A percentile compares a stretch with the other conserved stretches of the same genome.
These are phyloP conservation scores for Aplochiton taeniatus DNA, from an alignment of 2,797 vertebrate genomes.

Conservation along the genomic window DNA sequence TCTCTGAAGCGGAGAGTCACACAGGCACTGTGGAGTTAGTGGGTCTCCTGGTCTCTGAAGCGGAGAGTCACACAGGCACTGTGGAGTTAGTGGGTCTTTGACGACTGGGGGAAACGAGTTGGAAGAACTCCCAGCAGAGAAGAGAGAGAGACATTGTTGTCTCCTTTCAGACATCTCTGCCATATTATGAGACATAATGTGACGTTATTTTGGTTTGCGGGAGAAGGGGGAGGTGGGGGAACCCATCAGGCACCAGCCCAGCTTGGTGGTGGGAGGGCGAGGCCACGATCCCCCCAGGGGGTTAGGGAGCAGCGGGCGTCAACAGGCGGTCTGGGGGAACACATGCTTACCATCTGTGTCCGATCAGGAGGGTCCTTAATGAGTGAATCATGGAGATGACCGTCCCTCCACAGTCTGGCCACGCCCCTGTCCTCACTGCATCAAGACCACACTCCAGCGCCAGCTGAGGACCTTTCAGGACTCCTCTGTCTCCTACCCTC, in stretches of 20 bases:
- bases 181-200: too few relatives aligned
- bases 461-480: too few relatives aligned
- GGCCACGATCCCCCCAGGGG: neutral
- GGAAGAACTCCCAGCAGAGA: too few relatives aligned
- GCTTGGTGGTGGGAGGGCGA: neutral
- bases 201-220: too few relatives aligned
- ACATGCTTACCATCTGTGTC: conserved; percentile 29
- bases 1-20: conserved; percentile 11
- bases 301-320: conserved; percentile 15
- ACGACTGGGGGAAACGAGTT: neutral
- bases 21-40: conserved; percentile 5
- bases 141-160: too few relatives aligned
- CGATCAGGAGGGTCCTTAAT: conserved; percentile 38
- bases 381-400: conserved; percentile 46
- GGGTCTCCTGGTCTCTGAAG: neutral
- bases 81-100: conserved; percentile 11
- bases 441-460: neutral
- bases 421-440: neutral
- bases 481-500: too few relatives aligned
- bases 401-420: conserved; percentile 29
- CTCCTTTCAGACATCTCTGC: too few relatives aligned
- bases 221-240: too few relatives aligned
- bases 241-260: too few relatives aligned
- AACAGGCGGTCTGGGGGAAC: conserved; percentile 28
- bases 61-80: conserved; percentile 11